phyloP scores from a whole-genome alignment of 2,888 invertebrate genomes.

The Halocaridina rubra region DNA sequence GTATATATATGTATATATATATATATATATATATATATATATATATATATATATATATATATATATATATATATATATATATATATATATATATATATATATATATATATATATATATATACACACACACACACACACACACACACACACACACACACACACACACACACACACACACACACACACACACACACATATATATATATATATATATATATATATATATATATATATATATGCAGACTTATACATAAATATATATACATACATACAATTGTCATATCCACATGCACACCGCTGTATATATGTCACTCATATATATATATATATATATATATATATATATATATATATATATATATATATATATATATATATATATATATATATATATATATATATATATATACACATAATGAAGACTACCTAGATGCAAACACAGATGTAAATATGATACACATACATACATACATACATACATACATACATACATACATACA shows the following conservation, averaged over 20 bases:
- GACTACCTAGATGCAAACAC: too few species aligned
- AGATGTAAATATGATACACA: too few species aligned
- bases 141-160: not conserved
- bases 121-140: not conserved
- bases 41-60: not conserved
- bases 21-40: not conserved
- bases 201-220: not conserved
- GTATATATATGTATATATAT: not conserved
- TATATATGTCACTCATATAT: not conserved
- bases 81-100: not conserved
- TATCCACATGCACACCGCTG: not conserved
- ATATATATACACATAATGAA: too few species aligned
- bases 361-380: not conserved
- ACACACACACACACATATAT: not conserved
- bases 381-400: not conserved
- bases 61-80: not conserved
- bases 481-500: not conserved
- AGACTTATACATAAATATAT: not conserved
- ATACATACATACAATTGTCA: not conserved
- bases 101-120: not conserved
- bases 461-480: not conserved
- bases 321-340: not conserved
- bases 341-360: not conserved
- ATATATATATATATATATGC: not conserved
- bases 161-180: not conserved